Conservation (phyloP, 1,140 invertebrate genomes). For the Aphidius ervi region DNA sequence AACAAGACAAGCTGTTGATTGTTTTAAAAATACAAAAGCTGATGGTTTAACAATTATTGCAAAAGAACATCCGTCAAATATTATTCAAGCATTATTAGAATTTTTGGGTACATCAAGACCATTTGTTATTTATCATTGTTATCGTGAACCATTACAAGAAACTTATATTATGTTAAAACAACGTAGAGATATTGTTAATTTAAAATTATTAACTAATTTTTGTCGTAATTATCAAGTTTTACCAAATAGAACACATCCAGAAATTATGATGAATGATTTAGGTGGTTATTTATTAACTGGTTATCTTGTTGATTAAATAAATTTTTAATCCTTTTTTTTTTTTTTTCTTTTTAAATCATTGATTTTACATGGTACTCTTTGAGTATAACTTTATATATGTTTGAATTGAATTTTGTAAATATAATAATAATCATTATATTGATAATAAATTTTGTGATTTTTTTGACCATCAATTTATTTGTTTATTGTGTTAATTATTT, state of each 20-base stretch:
- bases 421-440: no score
- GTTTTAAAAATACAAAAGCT: slow-evolving; percentile 59
- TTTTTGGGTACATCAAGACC: slow-evolving; percentile 75
- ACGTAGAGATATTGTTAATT: slow-evolving; percentile 63
- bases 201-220: slow-evolving; percentile 82
- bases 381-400: no score
- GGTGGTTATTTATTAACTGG: slow-evolving; percentile 75
- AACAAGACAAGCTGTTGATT: slow-evolving; percentile 58
- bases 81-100: slow-evolving; percentile 68
- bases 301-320: slow-evolving; percentile 50
- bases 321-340: no score
- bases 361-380: no score
- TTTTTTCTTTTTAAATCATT: no score
- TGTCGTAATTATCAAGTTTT: slow-evolving; percentile 86
- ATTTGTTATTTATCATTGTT: slow-evolving; percentile 77
- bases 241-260: slow-evolving; percentile 77
- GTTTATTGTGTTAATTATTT: no score
- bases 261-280: slow-evolving; percentile 70
- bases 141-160: slow-evolving; percentile 77
- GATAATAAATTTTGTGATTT: no score
- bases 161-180: slow-evolving; percentile 73
- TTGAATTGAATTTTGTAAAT: no score
- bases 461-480: no score
- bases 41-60: slow-evolving; percentile 75
- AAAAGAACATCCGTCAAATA: slow-evolving; percentile 80